A percentile compares a stretch with the other conserved stretches of the same genome.
phyloP scores from a whole-genome alignment of 1,140 invertebrate species.

The Archivesica marissinica region DNA sequence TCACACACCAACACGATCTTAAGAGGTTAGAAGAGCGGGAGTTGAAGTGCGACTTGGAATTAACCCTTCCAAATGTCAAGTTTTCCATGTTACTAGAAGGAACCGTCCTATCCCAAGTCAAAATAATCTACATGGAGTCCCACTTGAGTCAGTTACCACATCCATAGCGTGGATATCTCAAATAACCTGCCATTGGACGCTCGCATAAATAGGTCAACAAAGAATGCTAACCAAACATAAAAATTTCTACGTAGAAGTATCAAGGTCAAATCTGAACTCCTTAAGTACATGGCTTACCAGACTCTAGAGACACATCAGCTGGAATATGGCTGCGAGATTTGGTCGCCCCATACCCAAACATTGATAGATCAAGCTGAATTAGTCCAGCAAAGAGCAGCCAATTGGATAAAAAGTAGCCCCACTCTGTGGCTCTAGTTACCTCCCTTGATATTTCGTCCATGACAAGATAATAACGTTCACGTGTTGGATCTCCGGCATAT shows the following conservation, averaged over 20 bases:
- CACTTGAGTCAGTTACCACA: neutral
- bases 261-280: constrained; percentile 14
- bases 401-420: neutral
- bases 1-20: constrained; percentile 34
- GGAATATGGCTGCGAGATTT: constrained; percentile 13
- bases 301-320: constrained; percentile 3
- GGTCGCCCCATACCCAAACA: neutral
- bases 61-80: constrained; percentile 33
- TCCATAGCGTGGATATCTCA: constrained; percentile 21
- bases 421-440: neutral
- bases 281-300: constrained; percentile 14
- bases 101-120: constrained; percentile 10
- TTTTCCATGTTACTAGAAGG: neutral
- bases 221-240: constrained; percentile 1
- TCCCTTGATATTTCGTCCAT: neutral
- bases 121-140: neutral
- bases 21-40: constrained; percentile 17
- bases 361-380: neutral
- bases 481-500: neutral
- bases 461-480: too few relatives aligned
- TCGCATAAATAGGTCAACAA: constrained; percentile 39
- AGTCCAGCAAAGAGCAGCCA: constrained; percentile 10
- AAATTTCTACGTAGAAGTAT: neutral
- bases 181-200: constrained; percentile 1
- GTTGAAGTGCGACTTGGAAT: constrained; percentile 36